phyloP scores from a whole-genome alignment of 2,797 vertebrate genomes.

The Austrolebias charrua region DNA sequence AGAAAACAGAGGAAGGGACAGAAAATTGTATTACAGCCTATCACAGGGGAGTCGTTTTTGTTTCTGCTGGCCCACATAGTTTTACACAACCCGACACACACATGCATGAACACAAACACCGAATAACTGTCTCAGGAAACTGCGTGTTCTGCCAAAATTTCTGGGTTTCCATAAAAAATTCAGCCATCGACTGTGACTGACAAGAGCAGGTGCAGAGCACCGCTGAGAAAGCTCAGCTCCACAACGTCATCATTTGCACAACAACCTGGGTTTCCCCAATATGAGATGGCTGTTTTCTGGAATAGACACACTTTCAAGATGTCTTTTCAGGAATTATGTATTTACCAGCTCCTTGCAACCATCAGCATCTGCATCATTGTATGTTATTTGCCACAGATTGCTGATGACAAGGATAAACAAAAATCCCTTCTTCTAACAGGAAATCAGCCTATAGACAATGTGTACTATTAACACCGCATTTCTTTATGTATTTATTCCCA shows the following conservation, averaged over 20 bases:
- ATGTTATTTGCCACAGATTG: no score
- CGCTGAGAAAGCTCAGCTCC: constrained; percentile 34
- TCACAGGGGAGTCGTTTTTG: constrained; percentile 38
- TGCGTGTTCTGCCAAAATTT: constrained; percentile 2
- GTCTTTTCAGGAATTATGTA: no score
- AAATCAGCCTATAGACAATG: neutral
- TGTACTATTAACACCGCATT: neutral
- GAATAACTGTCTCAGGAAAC: neutral
- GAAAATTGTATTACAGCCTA: constrained; percentile 33
- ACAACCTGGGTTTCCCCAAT: constrained; percentile 33
- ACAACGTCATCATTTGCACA: constrained; percentile 33
- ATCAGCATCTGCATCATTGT: no score
- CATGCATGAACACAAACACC: constrained; percentile 7
- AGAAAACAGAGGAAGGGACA: constrained; percentile 47
- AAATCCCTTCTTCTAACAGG: neutral
- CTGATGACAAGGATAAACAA: neutral
- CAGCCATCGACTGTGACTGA: constrained; percentile 30
- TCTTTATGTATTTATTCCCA: no score
- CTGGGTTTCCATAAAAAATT: constrained; percentile 17
- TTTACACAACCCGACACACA: constrained; percentile 12
- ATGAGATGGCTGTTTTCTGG: neutral
- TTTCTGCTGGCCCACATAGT: constrained; percentile 23
- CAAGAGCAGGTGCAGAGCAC: constrained; percentile 30
- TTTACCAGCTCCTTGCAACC: no score
- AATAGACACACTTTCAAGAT: no score